phyloP scores from a whole-genome alignment of 2,797 vertebrate genomes.

The Spinibarbus caldwelli region DNA sequence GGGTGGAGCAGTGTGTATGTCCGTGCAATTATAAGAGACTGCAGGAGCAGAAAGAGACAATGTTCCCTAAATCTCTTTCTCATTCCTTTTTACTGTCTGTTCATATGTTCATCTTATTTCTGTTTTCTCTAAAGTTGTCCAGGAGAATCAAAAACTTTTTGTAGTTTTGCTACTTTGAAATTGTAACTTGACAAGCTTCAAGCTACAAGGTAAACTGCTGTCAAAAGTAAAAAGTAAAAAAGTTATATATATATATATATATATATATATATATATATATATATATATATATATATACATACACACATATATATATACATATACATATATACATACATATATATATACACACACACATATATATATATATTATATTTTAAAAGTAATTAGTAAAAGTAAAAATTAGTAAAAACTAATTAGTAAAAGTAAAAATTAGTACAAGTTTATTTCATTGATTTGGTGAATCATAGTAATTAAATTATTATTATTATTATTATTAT shows the following conservation, averaged over 20 bases:
- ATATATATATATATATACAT: too few species aligned
- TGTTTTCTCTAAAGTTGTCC: neutral
- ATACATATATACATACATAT: too few species aligned
- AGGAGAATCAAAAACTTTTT: neutral
- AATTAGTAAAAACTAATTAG: too few species aligned
- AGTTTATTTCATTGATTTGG: neutral
- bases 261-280: too few species aligned
- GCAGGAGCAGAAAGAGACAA: neutral
- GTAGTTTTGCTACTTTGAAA: neutral
- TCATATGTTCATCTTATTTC: neutral
- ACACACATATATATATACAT: too few species aligned
- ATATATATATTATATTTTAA: too few species aligned
- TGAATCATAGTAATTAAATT: neutral
- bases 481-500: neutral
- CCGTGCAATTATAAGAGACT: constrained; percentile 2
- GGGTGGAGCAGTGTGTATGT: constrained; percentile 14
- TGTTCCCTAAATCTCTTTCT: constrained; percentile 22
- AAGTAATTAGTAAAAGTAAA: too few species aligned
- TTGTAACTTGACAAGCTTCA: neutral
- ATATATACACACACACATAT: too few species aligned
- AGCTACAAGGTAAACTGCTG: neutral
- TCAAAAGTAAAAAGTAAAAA: neutral
- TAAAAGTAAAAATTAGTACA: too few species aligned
- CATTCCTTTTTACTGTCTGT: constrained; percentile 2
- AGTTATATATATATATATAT: too few species aligned